A percentile compares a stretch with the other conserved stretches of the same genome.
Evolutionary conservation across 2,797 vertebrate species (phyloP).

Genomic region (Chiroxiphia lanceolata): DNA sequence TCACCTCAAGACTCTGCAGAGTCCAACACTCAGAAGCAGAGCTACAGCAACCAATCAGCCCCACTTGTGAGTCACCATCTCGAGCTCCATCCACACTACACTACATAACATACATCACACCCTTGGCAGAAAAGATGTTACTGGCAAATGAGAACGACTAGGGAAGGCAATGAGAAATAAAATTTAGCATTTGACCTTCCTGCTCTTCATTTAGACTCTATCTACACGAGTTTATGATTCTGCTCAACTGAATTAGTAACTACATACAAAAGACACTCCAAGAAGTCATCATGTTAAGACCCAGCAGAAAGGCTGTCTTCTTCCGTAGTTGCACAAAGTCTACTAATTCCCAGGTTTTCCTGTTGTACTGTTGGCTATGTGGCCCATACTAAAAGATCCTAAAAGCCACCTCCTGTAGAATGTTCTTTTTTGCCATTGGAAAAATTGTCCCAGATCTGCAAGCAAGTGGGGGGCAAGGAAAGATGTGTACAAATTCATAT

Average conservation of each 20-base stretch:
- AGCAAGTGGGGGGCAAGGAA: neutral
- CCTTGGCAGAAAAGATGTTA: neutral
- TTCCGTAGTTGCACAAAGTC: neutral
- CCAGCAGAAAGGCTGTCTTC: neutral
- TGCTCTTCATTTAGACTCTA: neutral
- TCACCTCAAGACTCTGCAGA: neutral
- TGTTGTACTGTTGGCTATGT: neutral
- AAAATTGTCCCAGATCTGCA: neutral
- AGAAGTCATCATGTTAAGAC: neutral
- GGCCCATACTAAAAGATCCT: neutral
- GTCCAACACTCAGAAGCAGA: neutral
- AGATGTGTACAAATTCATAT: neutral
- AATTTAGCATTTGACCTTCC: neutral
- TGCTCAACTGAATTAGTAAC: neutral
- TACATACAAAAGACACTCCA: neutral
- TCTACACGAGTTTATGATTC: neutral
- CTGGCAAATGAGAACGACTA: neutral
- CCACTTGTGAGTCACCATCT: neutral
- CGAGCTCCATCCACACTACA: neutral
- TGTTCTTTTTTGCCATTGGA: neutral
- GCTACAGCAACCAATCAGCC: neutral
- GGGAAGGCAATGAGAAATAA: neutral
- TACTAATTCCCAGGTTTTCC: neutral
- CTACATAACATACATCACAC: neutral
- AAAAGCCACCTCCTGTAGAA: neutral